Evolutionary conservation across 2,888 invertebrate species (phyloP), one percentile per base, ranked within the genome.

Genomic region (Apodemia hepburni): DNA sequence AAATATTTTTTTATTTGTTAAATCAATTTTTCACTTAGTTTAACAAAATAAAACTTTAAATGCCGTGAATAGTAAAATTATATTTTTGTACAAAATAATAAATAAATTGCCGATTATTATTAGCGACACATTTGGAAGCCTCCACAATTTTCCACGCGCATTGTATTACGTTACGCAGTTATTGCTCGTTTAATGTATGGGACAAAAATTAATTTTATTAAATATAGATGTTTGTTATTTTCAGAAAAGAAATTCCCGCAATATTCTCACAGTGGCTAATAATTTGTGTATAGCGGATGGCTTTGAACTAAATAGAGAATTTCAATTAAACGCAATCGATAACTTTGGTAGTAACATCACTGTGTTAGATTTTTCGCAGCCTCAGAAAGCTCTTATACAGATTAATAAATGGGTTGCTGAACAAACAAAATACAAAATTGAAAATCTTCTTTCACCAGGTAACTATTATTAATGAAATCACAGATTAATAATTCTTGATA

Each of bases 391-490:
- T 5, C 92, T 92, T 0, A 69, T 80, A 3, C 77, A 76, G 18
- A 95, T 97, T 61, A 98, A 98, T 76, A 75, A 83, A 6, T 97
- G 97, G 96, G 94, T 96, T 1, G 91, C 93, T 60, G 82, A 89
- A 8, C 82, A 94, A 61, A 97, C 97, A 0, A 87, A 93, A 45
- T 92, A 94, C 33, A 94, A 93, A 73, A 95, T 97, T 29, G 82
- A 91, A 35, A 87, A 94, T 62, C 76, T 95, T 27, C 78, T 95
- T 35, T 72, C 82, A 7, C 85, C 93, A 75, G 93, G 95, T 95
- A 85, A 38, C 35, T 3, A 38, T 12, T 3, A 12, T 38, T 38
- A 8, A 33, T 33, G 7, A 7, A 33, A 33, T 33, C 1, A n/a
- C n/a, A n/a, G n/a, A n/a, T n/a, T n/a, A n/a, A n/a, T n/a, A n/a